These are phyloP conservation scores for Proales similis DNA, from an alignment of 1,140 invertebrate species.

Conservation along the genomic window DNA sequence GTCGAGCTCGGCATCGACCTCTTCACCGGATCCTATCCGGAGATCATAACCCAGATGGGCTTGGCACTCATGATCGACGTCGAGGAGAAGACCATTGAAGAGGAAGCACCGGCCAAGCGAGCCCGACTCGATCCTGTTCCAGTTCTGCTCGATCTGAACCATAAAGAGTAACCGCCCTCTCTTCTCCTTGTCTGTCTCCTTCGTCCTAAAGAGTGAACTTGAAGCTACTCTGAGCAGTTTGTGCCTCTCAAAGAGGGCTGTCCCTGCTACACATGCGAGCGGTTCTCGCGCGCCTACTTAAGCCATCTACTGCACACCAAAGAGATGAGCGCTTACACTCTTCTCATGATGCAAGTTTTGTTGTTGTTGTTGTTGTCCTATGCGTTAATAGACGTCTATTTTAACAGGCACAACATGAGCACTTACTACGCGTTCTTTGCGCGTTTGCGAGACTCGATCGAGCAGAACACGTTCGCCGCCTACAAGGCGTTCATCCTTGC, in stretches of 20 bases:
- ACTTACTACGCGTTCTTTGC: slow-evolving; percentile 33
- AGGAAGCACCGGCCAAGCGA: background rate
- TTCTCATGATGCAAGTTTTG: slow-evolving; percentile 25
- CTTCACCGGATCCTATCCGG: slow-evolving; percentile 25
- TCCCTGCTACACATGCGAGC: slow-evolving; percentile 27
- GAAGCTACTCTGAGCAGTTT: slow-evolving; percentile 23
- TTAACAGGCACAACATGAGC: slow-evolving; percentile 11
- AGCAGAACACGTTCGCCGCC: slow-evolving; percentile 13
- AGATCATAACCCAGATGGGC: slow-evolving; percentile 7
- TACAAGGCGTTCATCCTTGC: slow-evolving; percentile 20
- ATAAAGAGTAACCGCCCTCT: too few species aligned
- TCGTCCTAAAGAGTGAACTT: too few species aligned
- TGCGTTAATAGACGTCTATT: background rate
- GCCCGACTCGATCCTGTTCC: slow-evolving; percentile 2
- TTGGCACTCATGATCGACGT: background rate
- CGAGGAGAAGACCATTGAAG: slow-evolving; percentile 3
- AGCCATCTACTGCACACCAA: slow-evolving; percentile 22
- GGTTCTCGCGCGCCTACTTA: slow-evolving; percentile 24
- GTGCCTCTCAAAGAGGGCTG: slow-evolving; percentile 5
- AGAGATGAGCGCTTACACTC: slow-evolving; percentile 29
- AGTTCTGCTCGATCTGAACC: slow-evolving; percentile 11
- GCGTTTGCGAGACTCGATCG: slow-evolving; percentile 19
- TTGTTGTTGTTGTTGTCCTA: background rate
- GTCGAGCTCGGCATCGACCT: slow-evolving; percentile 34
- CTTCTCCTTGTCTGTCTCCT: too few species aligned